Evolutionary conservation across 37 sponge, comb jelly and placozoan species (phyloP), one percentile per base, ranked within the genome.

Genomic region (Ianthella basta): DNA sequence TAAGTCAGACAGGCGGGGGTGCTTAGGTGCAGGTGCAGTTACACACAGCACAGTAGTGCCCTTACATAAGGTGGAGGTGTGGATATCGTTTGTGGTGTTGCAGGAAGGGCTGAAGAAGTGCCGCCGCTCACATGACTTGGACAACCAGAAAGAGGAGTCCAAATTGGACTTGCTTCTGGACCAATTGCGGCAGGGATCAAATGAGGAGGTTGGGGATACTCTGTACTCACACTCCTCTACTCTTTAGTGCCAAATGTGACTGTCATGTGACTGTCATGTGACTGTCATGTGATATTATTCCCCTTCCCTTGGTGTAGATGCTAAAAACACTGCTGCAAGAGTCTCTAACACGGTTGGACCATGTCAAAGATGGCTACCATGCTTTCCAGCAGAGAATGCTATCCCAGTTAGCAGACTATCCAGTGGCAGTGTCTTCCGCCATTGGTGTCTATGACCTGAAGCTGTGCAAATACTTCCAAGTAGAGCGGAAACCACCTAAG

Each of bases 101-200:
- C 54, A 93, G 84, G 89, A 89, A 64, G 69, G 41, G 10, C 86
- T 96, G 80, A 84, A 86, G 64, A 34, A 69, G 36, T 61, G 82
- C 15, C 91, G 97, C 21, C 5, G 23, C 0, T 37, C 32, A 25
- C 97, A 96, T 73, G 90, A 96, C 69, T 27, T 14, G 27, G 75
- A 83, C 74, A 93, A 88, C 79, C 97, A 96, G 81, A 70, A 84
- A 59, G 20, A 88, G 80, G 97, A 96, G 87, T 83, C 91, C 54
- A 77, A 89, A 61, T 59, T 94, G 38, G 97, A 96, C 40, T 38
- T 96, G 16, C 82, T 93, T 33, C 80, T 96, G 83, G 97, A 93
- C 82, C 70, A 80, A 33, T 55, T 96, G 72, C 72, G 97, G 19
- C 94, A 96, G 60, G 89, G 81, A 0, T 56, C 86, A 0, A 59